A percentile compares a stretch with the other conserved stretches of the same genome.
Conservation (phyloP, 2,113 vertebrate genomes). For the Megaleporinus macrocephalus region DNA sequence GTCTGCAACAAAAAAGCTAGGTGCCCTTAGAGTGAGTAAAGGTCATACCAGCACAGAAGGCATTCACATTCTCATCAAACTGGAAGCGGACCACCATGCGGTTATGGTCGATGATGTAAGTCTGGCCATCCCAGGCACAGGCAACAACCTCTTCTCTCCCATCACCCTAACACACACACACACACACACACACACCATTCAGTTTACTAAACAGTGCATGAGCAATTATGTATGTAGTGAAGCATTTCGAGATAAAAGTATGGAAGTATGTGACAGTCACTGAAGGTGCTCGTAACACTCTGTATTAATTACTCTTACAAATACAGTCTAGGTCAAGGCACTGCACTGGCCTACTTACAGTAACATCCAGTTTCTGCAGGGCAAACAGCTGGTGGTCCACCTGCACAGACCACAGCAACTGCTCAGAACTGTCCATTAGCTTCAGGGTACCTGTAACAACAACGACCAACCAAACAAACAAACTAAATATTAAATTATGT, state of each 20-base stretch:
- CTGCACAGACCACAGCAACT: conserved; percentile 94
- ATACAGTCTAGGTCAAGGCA: neutral
- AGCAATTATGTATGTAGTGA: neutral
- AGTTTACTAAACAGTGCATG: too few relatives aligned
- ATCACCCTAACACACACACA: conserved; percentile 79
- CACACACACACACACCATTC: conserved; percentile 20
- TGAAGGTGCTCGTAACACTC: neutral
- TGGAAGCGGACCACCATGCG: conserved; percentile 94
- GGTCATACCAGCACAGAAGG: conserved; percentile 92
- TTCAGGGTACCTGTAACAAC: conserved; percentile 86
- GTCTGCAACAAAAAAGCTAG: too few relatives aligned
- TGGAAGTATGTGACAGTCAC: neutral
- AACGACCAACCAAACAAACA: neutral
- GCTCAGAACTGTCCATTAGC: conserved; percentile 94
- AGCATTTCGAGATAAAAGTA: neutral
- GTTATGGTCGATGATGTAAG: conserved; percentile 95
- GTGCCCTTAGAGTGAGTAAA: neutral
- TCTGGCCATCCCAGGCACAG: conserved; percentile 98
- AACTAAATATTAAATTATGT: neutral
- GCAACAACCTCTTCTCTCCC: conserved; percentile 95
- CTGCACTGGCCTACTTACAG: conserved; percentile 78
- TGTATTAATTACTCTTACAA: neutral
- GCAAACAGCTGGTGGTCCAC: conserved; percentile 98
- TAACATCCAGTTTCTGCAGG: conserved; percentile 94
- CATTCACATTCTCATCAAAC: conserved; percentile 96